These are phyloP conservation scores for Pagrus major DNA, from an alignment of 2,113 vertebrate genomes.

Conservation along the genomic window DNA sequence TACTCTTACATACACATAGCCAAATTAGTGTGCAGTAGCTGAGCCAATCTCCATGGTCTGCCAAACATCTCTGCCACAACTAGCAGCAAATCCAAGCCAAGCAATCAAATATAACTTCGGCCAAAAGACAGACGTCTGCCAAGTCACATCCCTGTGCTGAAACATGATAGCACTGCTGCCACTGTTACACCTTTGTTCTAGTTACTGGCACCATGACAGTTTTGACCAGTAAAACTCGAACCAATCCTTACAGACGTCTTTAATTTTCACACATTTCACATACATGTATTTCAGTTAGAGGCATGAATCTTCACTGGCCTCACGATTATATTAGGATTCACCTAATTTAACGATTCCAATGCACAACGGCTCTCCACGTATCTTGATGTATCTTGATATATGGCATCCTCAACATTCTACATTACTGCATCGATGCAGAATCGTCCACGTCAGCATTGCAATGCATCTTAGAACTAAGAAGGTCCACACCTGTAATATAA, in stretches of 20 bases:
- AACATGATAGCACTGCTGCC: neutral
- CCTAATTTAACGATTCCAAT: no score
- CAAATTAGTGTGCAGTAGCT: conserved; percentile 40
- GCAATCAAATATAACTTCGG: conserved; percentile 29
- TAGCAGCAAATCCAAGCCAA: conserved; percentile 15
- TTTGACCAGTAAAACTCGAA: neutral
- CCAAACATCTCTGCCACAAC: conserved; percentile 38
- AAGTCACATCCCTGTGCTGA: conserved; percentile 22
- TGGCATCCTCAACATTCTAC: no score
- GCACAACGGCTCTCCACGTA: no score
- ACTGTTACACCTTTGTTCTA: conserved; percentile 1
- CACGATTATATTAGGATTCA: no score
- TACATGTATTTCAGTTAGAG: neutral
- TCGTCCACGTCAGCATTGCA: no score
- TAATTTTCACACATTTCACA: neutral
- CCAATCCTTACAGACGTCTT: neutral
- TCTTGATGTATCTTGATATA: no score
- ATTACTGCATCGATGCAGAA: no score
- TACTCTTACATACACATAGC: conserved; percentile 14
- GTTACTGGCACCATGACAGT: conserved; percentile 1
- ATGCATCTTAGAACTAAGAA: no score
- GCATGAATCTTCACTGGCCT: no score
- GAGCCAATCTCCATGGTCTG: conserved; percentile 28
- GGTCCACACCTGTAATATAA: no score
- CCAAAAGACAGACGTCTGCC: conserved; percentile 51